Conservation (phyloP, 2,888 invertebrate species). For the Chironomus riparius region DNA sequence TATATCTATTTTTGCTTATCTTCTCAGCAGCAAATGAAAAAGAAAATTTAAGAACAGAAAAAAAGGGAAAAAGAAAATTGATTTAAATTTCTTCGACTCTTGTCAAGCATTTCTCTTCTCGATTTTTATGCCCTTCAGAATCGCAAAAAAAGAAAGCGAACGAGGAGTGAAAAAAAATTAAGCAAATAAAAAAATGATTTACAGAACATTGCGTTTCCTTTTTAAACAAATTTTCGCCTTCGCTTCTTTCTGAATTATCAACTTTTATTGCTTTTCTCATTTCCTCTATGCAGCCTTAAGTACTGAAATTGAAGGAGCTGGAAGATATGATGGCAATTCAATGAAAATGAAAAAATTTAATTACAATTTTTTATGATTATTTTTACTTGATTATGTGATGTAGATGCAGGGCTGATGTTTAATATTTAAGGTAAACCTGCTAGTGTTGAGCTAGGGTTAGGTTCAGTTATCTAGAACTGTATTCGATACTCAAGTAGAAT, state of each 20-base stretch:
- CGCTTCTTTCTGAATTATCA: neutral
- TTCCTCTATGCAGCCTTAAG: neutral
- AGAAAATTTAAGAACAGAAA: neutral
- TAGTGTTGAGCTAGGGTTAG: too few species aligned
- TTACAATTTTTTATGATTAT: neutral
- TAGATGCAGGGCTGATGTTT: too few species aligned
- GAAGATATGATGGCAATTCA: neutral
- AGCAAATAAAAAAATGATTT: slow-evolving; percentile 3
- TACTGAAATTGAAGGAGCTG: neutral
- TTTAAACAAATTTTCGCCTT: neutral
- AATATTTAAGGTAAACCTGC: too few species aligned
- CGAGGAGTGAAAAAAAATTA: neutral
- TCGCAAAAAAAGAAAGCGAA: neutral
- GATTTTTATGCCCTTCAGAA: neutral
- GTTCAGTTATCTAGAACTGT: too few species aligned
- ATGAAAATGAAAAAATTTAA: neutral
- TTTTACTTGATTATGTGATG: too few species aligned
- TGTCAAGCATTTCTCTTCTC: neutral
- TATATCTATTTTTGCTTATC: neutral
- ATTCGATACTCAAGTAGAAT: too few species aligned
- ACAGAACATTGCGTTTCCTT: neutral
- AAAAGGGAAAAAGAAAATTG: neutral
- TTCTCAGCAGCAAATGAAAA: neutral
- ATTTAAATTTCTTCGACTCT: slow-evolving; percentile 1
- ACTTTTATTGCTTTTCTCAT: neutral